A percentile compares a stretch with the other conserved stretches of the same genome.
phyloP scores from a whole-genome alignment of 2,888 invertebrate genomes.

The Drosophila mayaguana region DNA sequence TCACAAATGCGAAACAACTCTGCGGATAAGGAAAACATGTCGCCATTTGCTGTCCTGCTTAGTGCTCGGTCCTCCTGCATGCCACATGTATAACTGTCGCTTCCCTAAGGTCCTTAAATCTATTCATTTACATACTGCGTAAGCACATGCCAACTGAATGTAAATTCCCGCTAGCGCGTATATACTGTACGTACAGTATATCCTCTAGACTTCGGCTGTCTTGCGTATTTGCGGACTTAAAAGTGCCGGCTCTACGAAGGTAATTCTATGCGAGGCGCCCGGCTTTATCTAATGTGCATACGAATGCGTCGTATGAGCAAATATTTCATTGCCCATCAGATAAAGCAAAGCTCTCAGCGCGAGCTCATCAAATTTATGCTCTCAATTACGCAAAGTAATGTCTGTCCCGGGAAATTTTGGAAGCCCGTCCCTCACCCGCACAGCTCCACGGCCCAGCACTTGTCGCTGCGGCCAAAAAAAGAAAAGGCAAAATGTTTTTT shows the following conservation, averaged over 20 bases:
- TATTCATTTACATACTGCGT: constrained; percentile 41
- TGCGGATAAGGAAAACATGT: constrained; percentile 31
- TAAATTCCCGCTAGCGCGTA: constrained; percentile 16
- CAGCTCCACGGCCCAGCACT: constrained; percentile 23
- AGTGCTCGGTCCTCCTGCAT: background rate
- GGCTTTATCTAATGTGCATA: constrained; percentile 47
- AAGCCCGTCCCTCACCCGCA: background rate
- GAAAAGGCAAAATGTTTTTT: constrained; percentile 2
- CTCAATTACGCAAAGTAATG: constrained; percentile 69
- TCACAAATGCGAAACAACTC: constrained; percentile 26
- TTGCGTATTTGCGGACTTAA: constrained; percentile 8
- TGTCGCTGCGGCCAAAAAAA: constrained; percentile 41
- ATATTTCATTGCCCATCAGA: constrained; percentile 57
- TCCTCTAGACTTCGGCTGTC: constrained; percentile 19
- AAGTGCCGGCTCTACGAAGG: constrained; percentile 15
- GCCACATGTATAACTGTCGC: constrained; percentile 38
- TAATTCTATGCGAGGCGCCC: constrained; percentile 7
- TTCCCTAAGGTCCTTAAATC: constrained; percentile 42
- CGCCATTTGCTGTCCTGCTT: constrained; percentile 21
- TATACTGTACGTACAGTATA: background rate
- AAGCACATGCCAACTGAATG: constrained; percentile 37
- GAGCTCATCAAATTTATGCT: constrained; percentile 65
- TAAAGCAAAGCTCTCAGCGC: constrained; percentile 36
- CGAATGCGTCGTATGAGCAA: constrained; percentile 24
- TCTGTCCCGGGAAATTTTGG: constrained; percentile 41